Evolutionary conservation across 2,797 vertebrate genomes (phyloP), one percentile per base, ranked within the genome.

Genomic region (Sebastes steindachneri): DNA sequence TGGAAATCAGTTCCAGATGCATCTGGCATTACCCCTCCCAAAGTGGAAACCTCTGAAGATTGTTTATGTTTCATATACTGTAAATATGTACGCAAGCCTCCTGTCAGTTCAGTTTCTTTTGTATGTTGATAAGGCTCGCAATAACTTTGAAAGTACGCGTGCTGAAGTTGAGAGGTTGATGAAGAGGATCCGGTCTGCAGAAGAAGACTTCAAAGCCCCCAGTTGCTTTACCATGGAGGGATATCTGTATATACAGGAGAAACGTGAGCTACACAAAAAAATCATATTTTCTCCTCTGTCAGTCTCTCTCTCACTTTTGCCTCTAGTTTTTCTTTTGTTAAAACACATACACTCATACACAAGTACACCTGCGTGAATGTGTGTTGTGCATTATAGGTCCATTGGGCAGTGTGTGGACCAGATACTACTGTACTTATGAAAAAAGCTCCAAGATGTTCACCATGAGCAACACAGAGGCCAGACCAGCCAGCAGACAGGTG

Each of bases 131-230:
- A 89, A 99, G 99, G 99, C 99, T 23, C 96, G 99, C 31, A 99
- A 99, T 94, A 99, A 99, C 93, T 99, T 99, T 92, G 99, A 99
- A 95, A 99, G 98, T 90, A 99, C 99, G 0, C 97, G 98, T 14
- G 97, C 97, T 83, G 99, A 99, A 93, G 97, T 99, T 31, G 98
- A 99, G 87, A 96, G 96, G 82, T 91, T 99, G 85, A 99, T 99
- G 99, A 97, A 97, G 76, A 97, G 98, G 90, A 99, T 99, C 95
- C 97, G 97, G 23, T 97, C 98, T 1, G 98, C 98, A 59, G 97
- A 97, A 89, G 97, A 97, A 63, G 98, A 99, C 84, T 98, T 99
- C 89, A 96, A 97, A 85, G 97, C 97, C 0, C 97, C 98, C 1
- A 96, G 98, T 74, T 96, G 96, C 21, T 99, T 97, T 95, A 98